These are phyloP conservation scores for Callipepla squamata DNA, from an alignment of 2,113 vertebrate genomes.

Conservation along the genomic window DNA sequence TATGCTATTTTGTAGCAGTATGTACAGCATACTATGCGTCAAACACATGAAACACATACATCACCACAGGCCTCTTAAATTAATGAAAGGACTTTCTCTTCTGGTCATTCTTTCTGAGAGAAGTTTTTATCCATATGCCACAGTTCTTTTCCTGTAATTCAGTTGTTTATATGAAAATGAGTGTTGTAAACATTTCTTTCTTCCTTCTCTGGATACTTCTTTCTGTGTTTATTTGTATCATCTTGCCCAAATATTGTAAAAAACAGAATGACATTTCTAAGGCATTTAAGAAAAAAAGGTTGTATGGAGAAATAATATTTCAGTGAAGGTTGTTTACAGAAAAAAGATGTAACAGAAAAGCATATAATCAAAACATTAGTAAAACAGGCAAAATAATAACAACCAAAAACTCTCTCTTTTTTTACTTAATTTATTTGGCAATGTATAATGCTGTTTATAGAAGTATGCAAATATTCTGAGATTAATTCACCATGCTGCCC, in stretches of 20 bases:
- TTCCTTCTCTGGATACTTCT: neutral
- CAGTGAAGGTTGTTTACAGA: neutral
- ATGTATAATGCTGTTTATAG: constrained; percentile 56
- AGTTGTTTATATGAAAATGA: neutral
- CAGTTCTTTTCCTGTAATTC: neutral
- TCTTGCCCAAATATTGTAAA: neutral
- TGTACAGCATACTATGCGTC: neutral
- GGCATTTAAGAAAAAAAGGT: neutral
- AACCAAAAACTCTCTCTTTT: neutral
- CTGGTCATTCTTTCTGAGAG: neutral
- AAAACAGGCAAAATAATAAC: neutral
- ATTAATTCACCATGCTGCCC: constrained; percentile 60
- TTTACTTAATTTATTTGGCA: constrained; percentile 33
- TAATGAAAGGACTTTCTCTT: neutral
- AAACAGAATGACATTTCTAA: neutral
- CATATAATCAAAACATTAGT: constrained; percentile 44
- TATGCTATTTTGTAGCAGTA: neutral
- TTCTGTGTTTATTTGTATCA: neutral
- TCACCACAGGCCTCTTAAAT: neutral
- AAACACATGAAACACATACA: neutral
- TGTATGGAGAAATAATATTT: neutral
- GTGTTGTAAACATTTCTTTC: neutral
- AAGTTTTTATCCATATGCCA: neutral
- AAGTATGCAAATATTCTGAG: constrained; percentile 63
- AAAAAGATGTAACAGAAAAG: neutral